Percentiles rank a stretch among this genome's conserved stretches.
These are phyloP conservation scores for Brenthis daphne DNA, from an alignment of 2,888 invertebrate species.

Conservation along the genomic window DNA sequence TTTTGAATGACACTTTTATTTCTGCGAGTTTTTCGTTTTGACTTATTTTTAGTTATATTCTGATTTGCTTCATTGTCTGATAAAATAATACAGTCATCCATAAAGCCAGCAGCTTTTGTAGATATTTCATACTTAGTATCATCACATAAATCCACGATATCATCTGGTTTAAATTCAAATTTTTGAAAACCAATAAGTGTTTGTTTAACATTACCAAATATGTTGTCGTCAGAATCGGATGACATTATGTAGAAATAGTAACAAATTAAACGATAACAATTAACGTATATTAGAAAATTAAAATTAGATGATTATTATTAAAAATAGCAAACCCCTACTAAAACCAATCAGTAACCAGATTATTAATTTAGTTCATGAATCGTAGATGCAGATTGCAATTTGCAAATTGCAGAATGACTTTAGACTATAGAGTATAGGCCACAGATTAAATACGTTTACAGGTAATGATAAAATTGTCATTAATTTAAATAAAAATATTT, in stretches of 20 bases:
- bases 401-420: no score
- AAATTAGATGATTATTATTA: neutral
- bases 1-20: neutral
- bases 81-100: neutral
- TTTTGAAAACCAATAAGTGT: neutral
- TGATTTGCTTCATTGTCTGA: neutral
- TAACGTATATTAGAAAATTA: neutral
- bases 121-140: neutral
- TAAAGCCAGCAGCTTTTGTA: neutral
- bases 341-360: no score
- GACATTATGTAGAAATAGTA: neutral
- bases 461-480: no score
- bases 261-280: neutral
- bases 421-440: no score
- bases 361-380: no score
- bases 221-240: neutral
- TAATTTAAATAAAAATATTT: no score
- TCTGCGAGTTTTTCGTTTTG: no score
- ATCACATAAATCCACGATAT: no score
- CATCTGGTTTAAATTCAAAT: constrained; percentile 8
- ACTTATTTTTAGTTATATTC: no score
- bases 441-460: no score
- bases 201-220: constrained; percentile 4
- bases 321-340: no score
- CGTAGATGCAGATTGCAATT: no score